Evolutionary conservation across 2,888 invertebrate genomes (phyloP).

Genomic region (Vesta saturnalis): DNA sequence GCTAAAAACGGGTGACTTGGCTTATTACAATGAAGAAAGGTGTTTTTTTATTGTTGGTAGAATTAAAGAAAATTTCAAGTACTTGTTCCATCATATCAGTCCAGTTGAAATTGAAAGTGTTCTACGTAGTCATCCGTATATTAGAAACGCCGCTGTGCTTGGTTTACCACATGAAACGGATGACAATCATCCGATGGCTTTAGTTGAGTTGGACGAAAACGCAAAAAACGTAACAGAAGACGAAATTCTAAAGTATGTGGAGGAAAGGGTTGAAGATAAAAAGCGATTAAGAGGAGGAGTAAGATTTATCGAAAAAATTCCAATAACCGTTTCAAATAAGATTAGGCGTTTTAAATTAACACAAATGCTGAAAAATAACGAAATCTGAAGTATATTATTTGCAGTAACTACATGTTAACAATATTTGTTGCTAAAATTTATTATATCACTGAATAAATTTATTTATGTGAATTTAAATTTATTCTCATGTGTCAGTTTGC

Average conservation of each 20-base stretch:
- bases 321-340: neutral
- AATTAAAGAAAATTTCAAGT: neutral
- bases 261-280: neutral
- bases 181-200: neutral
- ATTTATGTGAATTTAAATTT: too few relatives aligned
- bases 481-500: too few relatives aligned
- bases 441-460: too few relatives aligned
- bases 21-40: neutral
- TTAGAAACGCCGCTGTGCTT: neutral
- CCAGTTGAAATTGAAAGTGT: neutral
- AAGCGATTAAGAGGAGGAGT: neutral
- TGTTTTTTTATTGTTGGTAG: neutral
- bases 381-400: too few relatives aligned
- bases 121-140: neutral
- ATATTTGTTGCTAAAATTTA: too few relatives aligned
- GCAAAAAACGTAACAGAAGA: neutral
- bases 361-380: neutral
- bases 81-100: neutral
- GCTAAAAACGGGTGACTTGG: neutral
- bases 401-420: too few relatives aligned
- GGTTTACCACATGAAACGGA: neutral
- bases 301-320: neutral
- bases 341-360: neutral
- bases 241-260: neutral
- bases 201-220: neutral